Evolutionary conservation across 2,888 invertebrate genomes (phyloP), one percentile per base, ranked within the genome.

Genomic region (Scaptomyza parva): DNA sequence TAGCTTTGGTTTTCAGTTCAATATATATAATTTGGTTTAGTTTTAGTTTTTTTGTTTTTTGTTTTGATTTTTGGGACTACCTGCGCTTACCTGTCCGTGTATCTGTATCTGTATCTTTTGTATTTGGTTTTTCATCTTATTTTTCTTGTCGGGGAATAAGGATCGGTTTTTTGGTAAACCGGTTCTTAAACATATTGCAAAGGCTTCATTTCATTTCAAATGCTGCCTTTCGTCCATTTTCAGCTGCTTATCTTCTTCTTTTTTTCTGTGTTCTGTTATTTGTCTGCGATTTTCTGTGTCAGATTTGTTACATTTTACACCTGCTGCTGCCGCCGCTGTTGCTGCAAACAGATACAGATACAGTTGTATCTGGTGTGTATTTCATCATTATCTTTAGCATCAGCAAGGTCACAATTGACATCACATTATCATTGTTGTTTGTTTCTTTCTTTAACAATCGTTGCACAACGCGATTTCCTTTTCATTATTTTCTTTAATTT

Each of bases 281-380:
- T 35, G 35, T 8, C 12, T 26, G 2, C 22, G 26, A 30, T 54
- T 28, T 20, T 18, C 2, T 22, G 17, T 18, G 40, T 24, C 35
- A 5, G 33, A 40, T 52, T 68, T 67, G 52, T 68, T 48, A 14
- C 60, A 53, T 39, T 54, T 45, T 50, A 40, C 67, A 68, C 67
- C 67, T 68, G 66, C 45, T 24, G 47, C 37, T n/a, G n/a, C n/a
- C n/a, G n/a, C n/a, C n/a, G n/a, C n/a, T n/a, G n/a, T n/a, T n/a
- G n/a, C n/a, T n/a, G n/a, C n/a, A n/a, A n/a, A n/a, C n/a, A n/a
- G n/a, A 37, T 1, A 6, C 43, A 30, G 12, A 61, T 28, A 63
- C 18, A 33, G 1, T 8, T 37, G 22, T 8, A n/a, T 20, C 37
- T 37, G 0, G 6, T 11, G 3, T 22, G 5, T 53, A 4, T 30